These are phyloP conservation scores for Zoanthus sociatus DNA, from an alignment of 92 coral and sea anemone genomes.

Conservation along the genomic window DNA sequence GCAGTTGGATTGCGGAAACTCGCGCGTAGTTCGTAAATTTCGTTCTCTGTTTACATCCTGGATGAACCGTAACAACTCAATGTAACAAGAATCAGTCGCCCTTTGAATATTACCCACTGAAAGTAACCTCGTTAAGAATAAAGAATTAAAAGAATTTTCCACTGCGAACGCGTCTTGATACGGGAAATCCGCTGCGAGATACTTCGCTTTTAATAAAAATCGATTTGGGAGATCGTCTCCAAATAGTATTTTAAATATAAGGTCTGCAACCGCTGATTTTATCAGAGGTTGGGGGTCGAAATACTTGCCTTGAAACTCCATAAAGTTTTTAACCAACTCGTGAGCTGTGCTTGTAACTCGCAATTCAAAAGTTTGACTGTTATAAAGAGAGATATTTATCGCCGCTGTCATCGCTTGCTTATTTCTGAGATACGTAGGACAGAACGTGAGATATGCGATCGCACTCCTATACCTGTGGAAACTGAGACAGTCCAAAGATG, in stretches of 20 bases:
- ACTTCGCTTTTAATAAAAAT: constrained; percentile 18
- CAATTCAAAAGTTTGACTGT: constrained; percentile 13
- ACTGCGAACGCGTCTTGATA: constrained; percentile 13
- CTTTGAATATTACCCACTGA: constrained; percentile 14
- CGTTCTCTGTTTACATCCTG: constrained; percentile 1
- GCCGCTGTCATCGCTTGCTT: constrained; percentile 57
- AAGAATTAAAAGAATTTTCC: constrained; percentile 32
- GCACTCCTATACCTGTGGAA: constrained; percentile 32
- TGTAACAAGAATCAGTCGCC: neutral
- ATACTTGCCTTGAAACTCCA: neutral
- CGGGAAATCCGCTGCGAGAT: constrained; percentile 18
- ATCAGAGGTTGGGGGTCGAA: constrained; percentile 29
- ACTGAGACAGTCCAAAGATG: constrained; percentile 42
- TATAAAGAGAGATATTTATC: constrained; percentile 21
- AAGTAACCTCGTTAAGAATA: constrained; percentile 10
- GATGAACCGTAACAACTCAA: constrained; percentile 24
- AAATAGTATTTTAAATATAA: constrained; percentile 28
- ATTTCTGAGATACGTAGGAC: constrained; percentile 39
- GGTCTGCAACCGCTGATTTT: constrained; percentile 41
- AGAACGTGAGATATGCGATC: constrained; percentile 32
- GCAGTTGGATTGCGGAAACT: neutral
- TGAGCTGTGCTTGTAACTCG: constrained; percentile 34
- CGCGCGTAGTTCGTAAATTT: neutral
- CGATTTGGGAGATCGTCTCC: constrained; percentile 33
- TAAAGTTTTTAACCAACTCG: neutral